These are phyloP conservation scores for Colius striatus DNA, from an alignment of 2,113 vertebrate genomes.

Conservation along the genomic window DNA sequence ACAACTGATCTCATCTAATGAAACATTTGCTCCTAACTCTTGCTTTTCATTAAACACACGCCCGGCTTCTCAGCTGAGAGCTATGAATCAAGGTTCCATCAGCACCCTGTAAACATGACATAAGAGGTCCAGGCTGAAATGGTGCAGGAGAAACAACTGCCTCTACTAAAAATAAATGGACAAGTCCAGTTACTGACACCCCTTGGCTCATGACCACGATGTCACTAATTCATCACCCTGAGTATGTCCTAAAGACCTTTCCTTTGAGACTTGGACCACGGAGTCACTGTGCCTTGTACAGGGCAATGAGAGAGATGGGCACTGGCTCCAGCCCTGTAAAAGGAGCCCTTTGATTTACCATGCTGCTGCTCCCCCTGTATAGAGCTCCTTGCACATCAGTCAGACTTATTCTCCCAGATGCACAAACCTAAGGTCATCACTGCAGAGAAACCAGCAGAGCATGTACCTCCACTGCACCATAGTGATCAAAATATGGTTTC, in stretches of 20 bases:
- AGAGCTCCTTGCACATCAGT: neutral
- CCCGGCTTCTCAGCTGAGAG: neutral
- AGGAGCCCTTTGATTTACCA: neutral
- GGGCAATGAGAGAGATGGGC: neutral
- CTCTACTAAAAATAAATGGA: neutral
- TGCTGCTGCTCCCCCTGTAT: accelerated
- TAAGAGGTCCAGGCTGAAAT: neutral
- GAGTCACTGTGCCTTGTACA: neutral
- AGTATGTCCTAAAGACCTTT: neutral
- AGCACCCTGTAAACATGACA: neutral
- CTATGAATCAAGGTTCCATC: neutral
- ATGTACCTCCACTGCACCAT: accelerated
- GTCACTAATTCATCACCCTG: neutral
- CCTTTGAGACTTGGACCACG: neutral
- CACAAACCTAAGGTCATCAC: neutral
- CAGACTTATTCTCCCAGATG: neutral
- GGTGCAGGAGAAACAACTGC: neutral
- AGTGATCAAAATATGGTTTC: neutral
- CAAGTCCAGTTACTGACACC: neutral
- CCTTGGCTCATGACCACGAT: neutral
- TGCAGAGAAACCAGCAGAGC: neutral
- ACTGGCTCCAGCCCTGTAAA: too few species aligned
- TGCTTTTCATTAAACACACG: neutral
- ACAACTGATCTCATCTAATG: neutral
- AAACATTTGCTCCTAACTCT: neutral